phyloP scores from a whole-genome alignment of 2,888 invertebrate genomes.

The Volucella inanis region DNA sequence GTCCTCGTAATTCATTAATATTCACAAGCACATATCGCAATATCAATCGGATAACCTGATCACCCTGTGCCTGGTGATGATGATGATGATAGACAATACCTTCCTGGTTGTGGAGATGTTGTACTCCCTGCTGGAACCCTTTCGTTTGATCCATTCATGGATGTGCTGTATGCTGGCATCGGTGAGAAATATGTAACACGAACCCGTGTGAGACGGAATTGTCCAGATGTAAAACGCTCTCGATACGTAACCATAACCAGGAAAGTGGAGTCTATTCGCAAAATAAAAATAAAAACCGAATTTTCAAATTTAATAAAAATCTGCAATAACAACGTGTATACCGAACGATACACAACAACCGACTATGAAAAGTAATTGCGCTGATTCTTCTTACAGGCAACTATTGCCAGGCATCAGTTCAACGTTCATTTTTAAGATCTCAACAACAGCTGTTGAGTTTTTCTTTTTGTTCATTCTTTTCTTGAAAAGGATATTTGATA shows the following conservation, averaged over 20 bases:
- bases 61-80: conserved; percentile 5
- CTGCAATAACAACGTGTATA: neutral
- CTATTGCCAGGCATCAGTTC: neutral
- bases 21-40: conserved; percentile 12
- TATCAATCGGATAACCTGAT: too few relatives aligned
- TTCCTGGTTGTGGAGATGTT: conserved; percentile 28
- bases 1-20: conserved; percentile 37
- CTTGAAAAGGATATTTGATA: conserved; percentile 54
- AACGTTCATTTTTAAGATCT: conserved; percentile 34
- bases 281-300: too few relatives aligned
- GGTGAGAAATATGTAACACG: conserved; percentile 68
- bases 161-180: conserved; percentile 51
- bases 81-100: conserved; percentile 9
- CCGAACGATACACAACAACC: conserved; percentile 47
- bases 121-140: conserved; percentile 5
- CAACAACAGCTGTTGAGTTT: conserved; percentile 58
- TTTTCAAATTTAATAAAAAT: too few relatives aligned
- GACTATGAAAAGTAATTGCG: conserved; percentile 44
- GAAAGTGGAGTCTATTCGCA: too few relatives aligned
- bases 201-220: conserved; percentile 75
- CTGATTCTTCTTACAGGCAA: conserved; percentile 33
- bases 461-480: neutral
- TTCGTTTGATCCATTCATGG: conserved; percentile 56
- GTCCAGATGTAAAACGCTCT: conserved; percentile 75
- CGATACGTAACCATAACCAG: conserved; percentile 77